These are phyloP conservation scores for Coenobita brevimanus DNA, from an alignment of 1,140 invertebrate species.

Conservation along the genomic window DNA sequence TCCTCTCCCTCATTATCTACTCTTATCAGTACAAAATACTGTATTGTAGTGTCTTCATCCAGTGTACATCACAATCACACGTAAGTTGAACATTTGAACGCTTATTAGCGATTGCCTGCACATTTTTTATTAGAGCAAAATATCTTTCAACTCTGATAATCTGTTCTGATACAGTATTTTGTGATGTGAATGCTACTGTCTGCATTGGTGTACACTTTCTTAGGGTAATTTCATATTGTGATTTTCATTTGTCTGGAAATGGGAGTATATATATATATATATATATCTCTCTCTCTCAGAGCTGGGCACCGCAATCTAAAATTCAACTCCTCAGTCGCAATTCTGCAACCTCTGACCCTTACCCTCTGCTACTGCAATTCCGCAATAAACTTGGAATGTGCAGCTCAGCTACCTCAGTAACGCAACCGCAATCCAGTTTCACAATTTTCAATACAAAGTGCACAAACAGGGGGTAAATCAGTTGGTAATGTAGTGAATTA, in stretches of 20 bases:
- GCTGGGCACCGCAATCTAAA: too few relatives aligned
- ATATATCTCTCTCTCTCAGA: too few relatives aligned
- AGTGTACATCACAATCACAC: neutral
- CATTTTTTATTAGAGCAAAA: constrained; percentile 25
- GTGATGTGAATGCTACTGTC: constrained; percentile 57
- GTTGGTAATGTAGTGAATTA: too few relatives aligned
- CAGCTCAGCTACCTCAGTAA: too few relatives aligned
- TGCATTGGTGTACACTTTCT: constrained; percentile 62
- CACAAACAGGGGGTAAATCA: too few relatives aligned
- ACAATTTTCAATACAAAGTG: too few relatives aligned
- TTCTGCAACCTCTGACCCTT: too few relatives aligned
- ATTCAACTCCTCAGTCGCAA: too few relatives aligned
- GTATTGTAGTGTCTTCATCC: constrained; percentile 29
- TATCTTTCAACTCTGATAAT: neutral
- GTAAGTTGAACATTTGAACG: neutral
- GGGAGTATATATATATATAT: too few relatives aligned
- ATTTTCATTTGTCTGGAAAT: neutral
- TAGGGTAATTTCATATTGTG: constrained; percentile 20
- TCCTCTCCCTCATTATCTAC: constrained; percentile 46
- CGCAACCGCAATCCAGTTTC: too few relatives aligned
- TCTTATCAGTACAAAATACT: constrained; percentile 59
- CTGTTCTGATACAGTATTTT: constrained; percentile 57
- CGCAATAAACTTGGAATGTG: too few relatives aligned
- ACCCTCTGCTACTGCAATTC: too few relatives aligned
- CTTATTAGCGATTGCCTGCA: constrained; percentile 35